Conservation (phyloP, 1,140 invertebrate species). For the Nebria ingens region DNA sequence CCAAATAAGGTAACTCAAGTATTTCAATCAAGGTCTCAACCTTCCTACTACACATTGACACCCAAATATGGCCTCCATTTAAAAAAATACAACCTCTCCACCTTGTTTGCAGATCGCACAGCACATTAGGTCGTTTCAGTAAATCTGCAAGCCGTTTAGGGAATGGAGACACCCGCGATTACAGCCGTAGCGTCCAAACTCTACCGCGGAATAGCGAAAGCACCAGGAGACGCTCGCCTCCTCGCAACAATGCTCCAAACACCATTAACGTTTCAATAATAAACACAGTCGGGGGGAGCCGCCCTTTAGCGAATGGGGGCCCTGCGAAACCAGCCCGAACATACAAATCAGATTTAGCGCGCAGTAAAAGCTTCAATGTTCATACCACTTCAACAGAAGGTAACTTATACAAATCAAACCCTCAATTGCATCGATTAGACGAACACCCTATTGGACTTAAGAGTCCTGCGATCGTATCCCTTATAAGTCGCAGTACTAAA, state of each 20-base stretch:
- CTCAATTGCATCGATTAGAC: slow-evolving; percentile 56
- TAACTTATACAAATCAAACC: slow-evolving; percentile 61
- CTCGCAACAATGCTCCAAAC: slow-evolving; percentile 47
- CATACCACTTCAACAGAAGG: slow-evolving; percentile 42
- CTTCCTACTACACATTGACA: not conserved
- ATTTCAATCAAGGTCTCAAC: too few species aligned
- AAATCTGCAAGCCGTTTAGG: slow-evolving; percentile 61
- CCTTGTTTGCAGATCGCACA: slow-evolving; percentile 41
- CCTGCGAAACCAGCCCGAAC: slow-evolving; percentile 63
- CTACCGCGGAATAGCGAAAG: slow-evolving; percentile 50
- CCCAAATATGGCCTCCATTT: not conserved
- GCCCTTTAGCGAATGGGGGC: slow-evolving; percentile 35
- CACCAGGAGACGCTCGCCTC: slow-evolving; percentile 36
- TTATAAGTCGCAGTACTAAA: slow-evolving; percentile 68
- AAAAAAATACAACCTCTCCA: not conserved
- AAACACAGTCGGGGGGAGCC: slow-evolving; percentile 43
- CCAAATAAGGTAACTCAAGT: too few species aligned
- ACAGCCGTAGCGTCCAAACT: slow-evolving; percentile 61
- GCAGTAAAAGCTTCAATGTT: slow-evolving; percentile 79
- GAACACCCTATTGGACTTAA: slow-evolving; percentile 63
- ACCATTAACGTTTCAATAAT: slow-evolving; percentile 67
- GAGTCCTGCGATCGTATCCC: slow-evolving; percentile 72
- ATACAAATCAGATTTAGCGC: slow-evolving; percentile 57
- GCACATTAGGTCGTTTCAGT: slow-evolving; percentile 65
- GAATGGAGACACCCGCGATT: slow-evolving; percentile 39